Conservation (phyloP, 2,888 invertebrate species). For the Ptycholaimellus sp. region DNA sequence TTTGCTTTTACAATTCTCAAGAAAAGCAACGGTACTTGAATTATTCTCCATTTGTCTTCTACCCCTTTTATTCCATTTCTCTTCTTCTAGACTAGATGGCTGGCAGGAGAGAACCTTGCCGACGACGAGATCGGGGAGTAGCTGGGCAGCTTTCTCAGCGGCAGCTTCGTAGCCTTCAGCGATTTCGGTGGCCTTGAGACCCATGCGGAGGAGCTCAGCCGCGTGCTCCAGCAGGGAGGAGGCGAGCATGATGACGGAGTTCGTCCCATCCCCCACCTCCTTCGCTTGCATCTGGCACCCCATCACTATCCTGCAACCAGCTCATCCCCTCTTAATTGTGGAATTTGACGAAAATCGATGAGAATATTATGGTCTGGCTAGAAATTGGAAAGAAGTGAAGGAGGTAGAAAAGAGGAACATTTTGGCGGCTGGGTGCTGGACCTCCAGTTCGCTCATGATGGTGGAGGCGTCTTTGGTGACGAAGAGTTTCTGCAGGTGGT, state of each 20-base stretch:
- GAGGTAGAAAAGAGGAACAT: conserved; percentile 73
- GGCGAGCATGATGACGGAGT: conserved; percentile 79
- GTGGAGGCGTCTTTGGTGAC: conserved; percentile 98
- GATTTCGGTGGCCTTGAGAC: conserved; percentile 85
- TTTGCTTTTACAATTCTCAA: no score
- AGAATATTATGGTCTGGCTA: no score
- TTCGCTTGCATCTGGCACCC: no score
- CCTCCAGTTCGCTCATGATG: conserved; percentile 46
- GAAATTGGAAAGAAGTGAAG: no score
- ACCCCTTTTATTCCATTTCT: no score
- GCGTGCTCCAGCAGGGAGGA: conserved; percentile 73
- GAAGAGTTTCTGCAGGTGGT: conserved; percentile 91
- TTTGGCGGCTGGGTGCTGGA: conserved; percentile 94
- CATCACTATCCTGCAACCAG: no score
- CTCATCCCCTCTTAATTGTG: no score
- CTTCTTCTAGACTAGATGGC: no score
- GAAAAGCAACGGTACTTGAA: no score
- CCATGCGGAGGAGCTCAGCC: conserved; percentile 69
- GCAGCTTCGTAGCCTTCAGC: conserved; percentile 81
- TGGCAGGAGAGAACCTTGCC: conserved; percentile 47
- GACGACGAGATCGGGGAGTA: conserved; percentile 41
- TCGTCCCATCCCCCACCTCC: conserved; percentile 68
- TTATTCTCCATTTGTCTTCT: no score
- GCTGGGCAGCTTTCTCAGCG: conserved; percentile 59
- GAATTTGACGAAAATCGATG: no score